Conservation (phyloP, 1,140 invertebrate genomes). For the Batillaria attramentaria region DNA sequence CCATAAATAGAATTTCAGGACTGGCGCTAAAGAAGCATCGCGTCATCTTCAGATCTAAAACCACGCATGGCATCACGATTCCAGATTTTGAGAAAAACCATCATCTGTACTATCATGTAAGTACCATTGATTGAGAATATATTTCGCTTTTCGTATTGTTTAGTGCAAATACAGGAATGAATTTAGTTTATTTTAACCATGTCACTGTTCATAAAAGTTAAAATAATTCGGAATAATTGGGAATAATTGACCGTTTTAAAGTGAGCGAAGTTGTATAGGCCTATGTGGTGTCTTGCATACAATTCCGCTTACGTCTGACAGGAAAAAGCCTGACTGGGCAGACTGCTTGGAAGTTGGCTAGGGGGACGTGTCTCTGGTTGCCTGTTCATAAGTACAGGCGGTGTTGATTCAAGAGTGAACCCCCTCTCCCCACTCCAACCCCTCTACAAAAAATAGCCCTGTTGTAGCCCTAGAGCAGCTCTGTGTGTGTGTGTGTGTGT, state of each 20-base stretch:
- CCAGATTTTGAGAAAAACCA: neutral
- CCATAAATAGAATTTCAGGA: neutral
- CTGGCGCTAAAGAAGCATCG: neutral
- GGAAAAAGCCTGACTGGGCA: neutral
- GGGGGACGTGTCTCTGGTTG: neutral
- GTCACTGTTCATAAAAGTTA: neutral
- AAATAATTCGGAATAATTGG: neutral
- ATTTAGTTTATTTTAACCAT: conserved; percentile 9
- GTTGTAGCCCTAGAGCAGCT: neutral
- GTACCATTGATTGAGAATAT: neutral
- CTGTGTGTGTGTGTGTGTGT: neutral
- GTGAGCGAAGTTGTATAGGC: neutral
- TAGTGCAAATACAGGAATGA: neutral
- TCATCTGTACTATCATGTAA: neutral
- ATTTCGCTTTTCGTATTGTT: neutral
- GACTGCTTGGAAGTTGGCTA: neutral
- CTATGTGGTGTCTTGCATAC: neutral
- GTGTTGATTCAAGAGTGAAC: neutral
- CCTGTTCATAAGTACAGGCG: neutral
- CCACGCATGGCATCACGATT: conserved; percentile 1
- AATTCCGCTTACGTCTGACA: neutral
- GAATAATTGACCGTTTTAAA: neutral
- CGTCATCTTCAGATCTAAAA: neutral
- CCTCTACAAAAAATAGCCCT: no score
- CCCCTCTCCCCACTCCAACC: neutral